Evolutionary conservation across 2,797 vertebrate species (phyloP).

Genomic region (Crotalus adamanteus): DNA sequence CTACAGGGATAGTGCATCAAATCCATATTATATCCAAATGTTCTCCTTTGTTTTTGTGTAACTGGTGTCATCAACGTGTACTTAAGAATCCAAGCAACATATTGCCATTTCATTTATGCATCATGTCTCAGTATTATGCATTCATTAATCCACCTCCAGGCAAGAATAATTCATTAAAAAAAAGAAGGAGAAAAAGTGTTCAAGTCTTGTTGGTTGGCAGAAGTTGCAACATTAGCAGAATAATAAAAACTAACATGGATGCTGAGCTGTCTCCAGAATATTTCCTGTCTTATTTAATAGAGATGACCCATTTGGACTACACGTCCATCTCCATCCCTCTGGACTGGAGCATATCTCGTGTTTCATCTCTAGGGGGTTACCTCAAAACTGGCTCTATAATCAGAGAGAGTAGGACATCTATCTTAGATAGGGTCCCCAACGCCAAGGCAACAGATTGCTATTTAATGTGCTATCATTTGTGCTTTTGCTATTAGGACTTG

Average conservation of each 20-base stretch:
- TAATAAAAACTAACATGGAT: background rate
- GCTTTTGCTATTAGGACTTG: background rate
- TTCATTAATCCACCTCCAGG: background rate
- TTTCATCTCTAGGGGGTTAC: background rate
- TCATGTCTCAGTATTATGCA: background rate
- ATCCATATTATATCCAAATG: background rate
- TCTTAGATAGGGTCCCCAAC: background rate
- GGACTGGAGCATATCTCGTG: background rate
- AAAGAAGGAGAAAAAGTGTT: background rate
- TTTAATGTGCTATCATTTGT: background rate
- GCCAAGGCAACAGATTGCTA: background rate
- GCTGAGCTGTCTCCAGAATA: background rate
- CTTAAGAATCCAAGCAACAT: background rate
- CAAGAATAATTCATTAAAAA: background rate
- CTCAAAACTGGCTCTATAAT: background rate
- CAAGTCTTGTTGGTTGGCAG: background rate
- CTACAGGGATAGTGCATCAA: background rate
- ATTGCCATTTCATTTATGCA: background rate
- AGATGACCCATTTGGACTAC: background rate
- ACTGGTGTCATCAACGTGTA: background rate
- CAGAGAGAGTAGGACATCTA: background rate
- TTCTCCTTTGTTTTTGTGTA: background rate
- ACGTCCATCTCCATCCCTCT: background rate
- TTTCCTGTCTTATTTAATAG: background rate
- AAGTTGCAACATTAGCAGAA: background rate